These are phyloP conservation scores for Vulpes ferrilata DNA, from an alignment of 2,113 vertebrate species.

Conservation along the genomic window DNA sequence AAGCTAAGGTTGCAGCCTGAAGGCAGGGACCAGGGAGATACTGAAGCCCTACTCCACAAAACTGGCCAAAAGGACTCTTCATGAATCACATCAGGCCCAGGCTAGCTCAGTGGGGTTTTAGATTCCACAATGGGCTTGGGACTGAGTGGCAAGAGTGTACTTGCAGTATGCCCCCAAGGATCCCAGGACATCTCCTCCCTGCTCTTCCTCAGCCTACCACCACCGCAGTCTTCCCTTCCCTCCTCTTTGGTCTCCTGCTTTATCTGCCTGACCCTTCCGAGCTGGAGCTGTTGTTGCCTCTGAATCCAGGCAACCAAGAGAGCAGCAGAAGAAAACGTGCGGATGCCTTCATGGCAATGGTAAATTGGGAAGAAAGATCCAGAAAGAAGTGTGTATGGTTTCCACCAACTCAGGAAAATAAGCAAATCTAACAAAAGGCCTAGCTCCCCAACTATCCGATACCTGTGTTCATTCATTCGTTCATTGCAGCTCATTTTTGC, in stretches of 20 bases:
- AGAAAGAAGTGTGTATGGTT: not conserved
- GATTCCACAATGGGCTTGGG: not conserved
- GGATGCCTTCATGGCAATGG: not conserved
- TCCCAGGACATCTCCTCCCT: rapidly evolving
- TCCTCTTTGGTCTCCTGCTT: not conserved
- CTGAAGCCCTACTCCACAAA: rapidly evolving
- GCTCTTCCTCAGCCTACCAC: not conserved
- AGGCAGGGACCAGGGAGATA: too few relatives aligned
- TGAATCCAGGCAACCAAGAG: not conserved
- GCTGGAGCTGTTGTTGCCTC: not conserved
- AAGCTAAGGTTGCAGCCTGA: not conserved
- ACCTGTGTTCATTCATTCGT: rapidly evolving
- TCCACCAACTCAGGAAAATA: not conserved
- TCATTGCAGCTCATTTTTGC: too few relatives aligned
- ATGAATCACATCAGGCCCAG: not conserved
- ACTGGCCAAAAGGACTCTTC: rapidly evolving
- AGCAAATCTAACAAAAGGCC: not conserved
- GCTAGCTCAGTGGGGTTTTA: not conserved
- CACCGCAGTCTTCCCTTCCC: rapidly evolving
- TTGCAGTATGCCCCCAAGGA: rapidly evolving
- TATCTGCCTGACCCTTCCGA: rapidly evolving
- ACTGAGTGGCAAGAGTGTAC: rapidly evolving
- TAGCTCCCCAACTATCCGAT: rapidly evolving
- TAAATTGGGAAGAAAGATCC: not conserved
- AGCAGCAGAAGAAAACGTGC: not conserved